Conservation (phyloP, 2,113 vertebrate genomes). For the Etheostoma cragini region DNA sequence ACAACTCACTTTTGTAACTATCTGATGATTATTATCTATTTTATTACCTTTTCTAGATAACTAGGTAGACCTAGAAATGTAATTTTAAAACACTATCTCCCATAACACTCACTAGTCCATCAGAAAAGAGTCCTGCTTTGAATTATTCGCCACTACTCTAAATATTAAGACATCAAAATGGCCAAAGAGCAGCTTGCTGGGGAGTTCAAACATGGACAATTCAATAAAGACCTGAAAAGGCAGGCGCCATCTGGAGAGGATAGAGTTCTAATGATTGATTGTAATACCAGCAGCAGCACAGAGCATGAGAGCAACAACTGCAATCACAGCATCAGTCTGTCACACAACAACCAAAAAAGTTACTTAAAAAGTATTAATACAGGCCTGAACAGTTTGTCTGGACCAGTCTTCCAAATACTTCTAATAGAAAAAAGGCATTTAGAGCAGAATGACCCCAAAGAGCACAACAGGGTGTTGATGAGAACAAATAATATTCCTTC, state of each 20-base stretch:
- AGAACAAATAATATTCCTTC: conserved; percentile 18
- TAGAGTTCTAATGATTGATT: conserved; percentile 72
- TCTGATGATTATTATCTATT: conserved; percentile 25
- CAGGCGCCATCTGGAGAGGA: conserved; percentile 81
- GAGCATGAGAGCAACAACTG: conserved; percentile 52
- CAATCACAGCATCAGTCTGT: conserved; percentile 56
- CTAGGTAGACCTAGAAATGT: conserved; percentile 7
- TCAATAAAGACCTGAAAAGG: conserved; percentile 66
- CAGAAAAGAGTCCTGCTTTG: conserved; percentile 33
- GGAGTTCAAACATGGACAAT: conserved; percentile 70
- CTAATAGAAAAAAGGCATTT: background rate
- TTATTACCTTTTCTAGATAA: conserved; percentile 28
- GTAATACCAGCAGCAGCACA: conserved; percentile 67
- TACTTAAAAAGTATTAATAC: background rate
- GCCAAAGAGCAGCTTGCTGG: conserved; percentile 58
- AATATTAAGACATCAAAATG: conserved; percentile 58
- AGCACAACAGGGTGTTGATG: background rate
- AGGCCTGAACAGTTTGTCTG: conserved; percentile 11
- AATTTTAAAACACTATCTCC: conserved; percentile 40
- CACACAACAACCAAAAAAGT: conserved; percentile 32
- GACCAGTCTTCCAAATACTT: background rate
- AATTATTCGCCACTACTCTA: conserved; percentile 53
- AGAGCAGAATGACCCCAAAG: background rate
- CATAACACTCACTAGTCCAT: conserved; percentile 16
- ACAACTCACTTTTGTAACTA: conserved; percentile 18